Percentiles rank a stretch among this genome's conserved stretches.
phyloP scores from a whole-genome alignment of 2,888 invertebrate genomes.

The Cephus rjabovi region DNA sequence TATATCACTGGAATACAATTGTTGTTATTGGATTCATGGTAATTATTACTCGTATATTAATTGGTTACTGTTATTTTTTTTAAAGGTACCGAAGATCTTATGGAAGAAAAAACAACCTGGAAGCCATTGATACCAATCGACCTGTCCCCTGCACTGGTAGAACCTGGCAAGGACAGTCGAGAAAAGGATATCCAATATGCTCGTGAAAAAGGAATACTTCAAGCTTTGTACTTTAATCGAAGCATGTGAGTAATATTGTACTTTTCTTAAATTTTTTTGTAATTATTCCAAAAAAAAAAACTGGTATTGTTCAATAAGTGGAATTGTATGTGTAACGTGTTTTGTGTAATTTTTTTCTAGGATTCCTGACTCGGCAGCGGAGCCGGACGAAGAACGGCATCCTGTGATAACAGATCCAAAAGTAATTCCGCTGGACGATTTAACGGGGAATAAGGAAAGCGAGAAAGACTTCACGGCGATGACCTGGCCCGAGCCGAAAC shows the following conservation, averaged over 20 bases:
- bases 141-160: constrained; percentile 74
- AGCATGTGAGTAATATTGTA: constrained; percentile 68
- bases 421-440: constrained; percentile 89
- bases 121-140: constrained; percentile 78
- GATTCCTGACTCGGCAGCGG: constrained; percentile 88
- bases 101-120: constrained; percentile 88
- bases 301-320: neutral
- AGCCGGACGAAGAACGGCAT: constrained; percentile 88
- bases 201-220: constrained; percentile 85
- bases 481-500: constrained; percentile 89
- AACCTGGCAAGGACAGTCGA: constrained; percentile 82
- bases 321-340: neutral
- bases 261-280: neutral
- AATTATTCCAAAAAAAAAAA: neutral
- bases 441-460: constrained; percentile 84
- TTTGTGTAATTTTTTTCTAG: constrained; percentile 47
- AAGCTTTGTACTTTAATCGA: constrained; percentile 84
- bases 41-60: neutral
- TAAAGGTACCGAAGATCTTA: constrained; percentile 74
- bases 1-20: neutral
- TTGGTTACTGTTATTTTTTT: neutral
- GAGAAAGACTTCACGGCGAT: constrained; percentile 81
- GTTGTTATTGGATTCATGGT: neutral
- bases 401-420: constrained; percentile 79
- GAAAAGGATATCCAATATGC: constrained; percentile 90